Evolutionary conservation across 2,797 vertebrate species (phyloP), one percentile per base, ranked within the genome.

Genomic region (Pempheris klunzingeri): DNA sequence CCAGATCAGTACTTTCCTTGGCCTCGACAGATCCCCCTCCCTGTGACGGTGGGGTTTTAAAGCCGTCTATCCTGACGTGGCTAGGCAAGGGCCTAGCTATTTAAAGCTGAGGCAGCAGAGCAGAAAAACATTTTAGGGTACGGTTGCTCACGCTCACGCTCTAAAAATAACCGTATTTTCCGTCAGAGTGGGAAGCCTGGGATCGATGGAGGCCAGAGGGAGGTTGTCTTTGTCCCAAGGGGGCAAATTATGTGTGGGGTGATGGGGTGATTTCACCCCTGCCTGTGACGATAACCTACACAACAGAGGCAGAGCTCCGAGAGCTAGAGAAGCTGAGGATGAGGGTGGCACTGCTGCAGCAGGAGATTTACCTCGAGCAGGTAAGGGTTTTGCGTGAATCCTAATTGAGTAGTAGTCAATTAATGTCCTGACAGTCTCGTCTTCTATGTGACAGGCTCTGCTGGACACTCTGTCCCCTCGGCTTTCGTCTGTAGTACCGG

Each of bases 171-270:
- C 80, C 17, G 0, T 39, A 74, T 94, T 93, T 93, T 93, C 87
- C 86, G 10, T 89, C 90, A 96, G 95, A 92, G 78, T 90, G 88
- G 88, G 92, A 94, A 82, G 90, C 87, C 63, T 94, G 92, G 93
- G 89, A 94, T 89, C 87, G 77, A 89, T 88, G 92, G 90, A 88
- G 87, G 84, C 89, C 91, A 20, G 87, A 82, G 63, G 89, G 83
- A 86, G 91, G 85, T 32, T 82, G 78, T 65, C 83, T 92, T 61
- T 91, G 91, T 88, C 88, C 90, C 15, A 12, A 66, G 38, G 86
- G 71, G 65, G 69, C 64, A 67, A 85, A 77, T 57, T 47, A 73
- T 26, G 69, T 57, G 38, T 74, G 81, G 84, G 80, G 71, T 54
- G 68, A 87, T 71, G 89, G 73, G 66, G 53, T 61, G 5, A 55